These are phyloP conservation scores for Dyspetes luteomarginatus DNA, from an alignment of 2,888 invertebrate species.

Conservation along the genomic window DNA sequence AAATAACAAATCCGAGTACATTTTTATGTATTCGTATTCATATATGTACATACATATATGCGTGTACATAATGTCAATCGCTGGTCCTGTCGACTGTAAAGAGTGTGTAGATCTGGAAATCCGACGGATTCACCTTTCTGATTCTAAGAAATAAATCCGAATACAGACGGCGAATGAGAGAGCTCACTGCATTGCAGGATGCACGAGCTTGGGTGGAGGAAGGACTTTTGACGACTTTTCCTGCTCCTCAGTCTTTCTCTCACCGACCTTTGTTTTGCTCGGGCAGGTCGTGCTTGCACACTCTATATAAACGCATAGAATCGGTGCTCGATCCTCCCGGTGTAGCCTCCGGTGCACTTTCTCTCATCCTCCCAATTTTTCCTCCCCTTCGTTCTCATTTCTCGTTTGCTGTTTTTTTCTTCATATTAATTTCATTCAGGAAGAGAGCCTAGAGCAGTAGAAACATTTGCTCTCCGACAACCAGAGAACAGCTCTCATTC, in stretches of 20 bases:
- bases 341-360: background rate
- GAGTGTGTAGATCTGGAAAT: conserved; percentile 64
- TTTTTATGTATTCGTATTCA: background rate
- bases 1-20: conserved; percentile 39
- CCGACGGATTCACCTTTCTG: conserved; percentile 61
- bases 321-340: background rate
- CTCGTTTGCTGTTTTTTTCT: background rate
- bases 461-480: background rate
- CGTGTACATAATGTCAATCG: conserved; percentile 38
- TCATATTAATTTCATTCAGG: conserved; percentile 45
- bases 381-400: background rate
- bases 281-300: background rate
- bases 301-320: conserved; percentile 22
- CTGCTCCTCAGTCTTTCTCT: background rate
- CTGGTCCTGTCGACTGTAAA: conserved; percentile 62
- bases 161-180: conserved; percentile 42
- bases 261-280: conserved; percentile 4
- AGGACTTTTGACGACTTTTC: conserved; percentile 1
- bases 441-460: conserved; percentile 1
- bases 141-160: conserved; percentile 60
- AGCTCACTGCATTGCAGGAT: conserved; percentile 33
- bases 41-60: background rate
- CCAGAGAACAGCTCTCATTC: conserved; percentile 10
- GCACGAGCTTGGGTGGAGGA: background rate
- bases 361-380: background rate